phyloP scores from a whole-genome alignment of 2,113 vertebrate species.

The Rousettus leschenaultii region DNA sequence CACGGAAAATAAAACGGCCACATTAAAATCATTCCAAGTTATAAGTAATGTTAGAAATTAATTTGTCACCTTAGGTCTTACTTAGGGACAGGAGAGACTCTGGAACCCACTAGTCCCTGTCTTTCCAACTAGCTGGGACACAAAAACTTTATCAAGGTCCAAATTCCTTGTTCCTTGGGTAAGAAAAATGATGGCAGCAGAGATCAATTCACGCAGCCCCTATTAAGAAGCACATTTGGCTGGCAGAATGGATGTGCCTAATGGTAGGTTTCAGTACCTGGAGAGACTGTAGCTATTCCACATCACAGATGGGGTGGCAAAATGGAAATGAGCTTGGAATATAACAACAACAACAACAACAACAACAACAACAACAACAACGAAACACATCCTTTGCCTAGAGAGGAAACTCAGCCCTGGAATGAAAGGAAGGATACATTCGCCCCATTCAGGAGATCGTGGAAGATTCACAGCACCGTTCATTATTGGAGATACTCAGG shows the following conservation, averaged over 20 bases:
- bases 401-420: neutral
- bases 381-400: neutral
- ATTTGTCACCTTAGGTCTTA: neutral
- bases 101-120: neutral
- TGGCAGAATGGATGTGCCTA: neutral
- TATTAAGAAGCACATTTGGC: neutral
- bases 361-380: neutral
- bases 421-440: neutral
- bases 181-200: neutral
- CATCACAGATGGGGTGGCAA: neutral
- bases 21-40: constrained; percentile 14
- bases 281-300: neutral
- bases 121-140: neutral
- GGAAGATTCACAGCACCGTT: neutral
- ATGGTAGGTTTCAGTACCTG: no score
- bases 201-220: neutral
- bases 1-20: neutral
- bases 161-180: neutral
- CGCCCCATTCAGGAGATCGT: neutral
- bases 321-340: neutral
- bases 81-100: neutral
- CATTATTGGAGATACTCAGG: neutral
- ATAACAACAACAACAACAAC: neutral
- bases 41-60: constrained; percentile 24
- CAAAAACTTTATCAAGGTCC: neutral